These are phyloP conservation scores for Mizuhopecten yessoensis DNA, from an alignment of 1,140 invertebrate genomes.

Conservation along the genomic window DNA sequence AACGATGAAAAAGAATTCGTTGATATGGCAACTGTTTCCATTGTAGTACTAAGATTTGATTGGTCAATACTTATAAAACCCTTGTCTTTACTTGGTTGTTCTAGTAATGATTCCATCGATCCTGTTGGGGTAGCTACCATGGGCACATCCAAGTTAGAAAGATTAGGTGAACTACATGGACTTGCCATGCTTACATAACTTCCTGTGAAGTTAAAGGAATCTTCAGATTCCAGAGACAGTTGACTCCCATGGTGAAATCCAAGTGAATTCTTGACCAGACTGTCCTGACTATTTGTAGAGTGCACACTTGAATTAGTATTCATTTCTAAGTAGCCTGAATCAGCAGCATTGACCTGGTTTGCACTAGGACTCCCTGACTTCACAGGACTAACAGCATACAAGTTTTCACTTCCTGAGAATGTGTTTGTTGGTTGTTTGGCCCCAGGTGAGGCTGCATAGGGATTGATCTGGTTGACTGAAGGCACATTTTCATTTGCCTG, in stretches of 20 bases:
- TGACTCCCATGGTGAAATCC: slow-evolving; percentile 66
- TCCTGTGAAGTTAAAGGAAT: slow-evolving; percentile 58
- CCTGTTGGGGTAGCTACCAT: slow-evolving; percentile 66
- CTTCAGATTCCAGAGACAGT: slow-evolving; percentile 64
- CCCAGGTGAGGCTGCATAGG: slow-evolving; percentile 46
- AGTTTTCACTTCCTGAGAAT: slow-evolving; percentile 43
- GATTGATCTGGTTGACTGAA: slow-evolving; percentile 41
- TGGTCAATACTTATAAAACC: slow-evolving; percentile 49
- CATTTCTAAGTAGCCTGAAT: slow-evolving; percentile 65
- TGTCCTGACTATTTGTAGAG: slow-evolving; percentile 65
- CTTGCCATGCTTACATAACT: slow-evolving; percentile 76
- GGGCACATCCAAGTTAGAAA: slow-evolving; percentile 69
- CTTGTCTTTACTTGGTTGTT: slow-evolving; percentile 47
- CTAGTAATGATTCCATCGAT: slow-evolving; percentile 68
- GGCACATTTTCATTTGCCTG: slow-evolving; percentile 23
- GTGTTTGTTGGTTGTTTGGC: neutral
- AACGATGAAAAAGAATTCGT: slow-evolving; percentile 52
- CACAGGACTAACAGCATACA: slow-evolving; percentile 63
- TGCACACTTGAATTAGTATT: neutral
- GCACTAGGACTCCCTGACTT: slow-evolving; percentile 50
- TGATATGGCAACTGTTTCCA: slow-evolving; percentile 64
- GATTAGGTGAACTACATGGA: slow-evolving; percentile 70
- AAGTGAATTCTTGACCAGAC: slow-evolving; percentile 64
- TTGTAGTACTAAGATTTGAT: slow-evolving; percentile 59
- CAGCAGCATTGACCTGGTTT: slow-evolving; percentile 45